These are phyloP conservation scores for Diabrotica virgifera DNA, from an alignment of 1,140 invertebrate genomes.

Conservation along the genomic window DNA sequence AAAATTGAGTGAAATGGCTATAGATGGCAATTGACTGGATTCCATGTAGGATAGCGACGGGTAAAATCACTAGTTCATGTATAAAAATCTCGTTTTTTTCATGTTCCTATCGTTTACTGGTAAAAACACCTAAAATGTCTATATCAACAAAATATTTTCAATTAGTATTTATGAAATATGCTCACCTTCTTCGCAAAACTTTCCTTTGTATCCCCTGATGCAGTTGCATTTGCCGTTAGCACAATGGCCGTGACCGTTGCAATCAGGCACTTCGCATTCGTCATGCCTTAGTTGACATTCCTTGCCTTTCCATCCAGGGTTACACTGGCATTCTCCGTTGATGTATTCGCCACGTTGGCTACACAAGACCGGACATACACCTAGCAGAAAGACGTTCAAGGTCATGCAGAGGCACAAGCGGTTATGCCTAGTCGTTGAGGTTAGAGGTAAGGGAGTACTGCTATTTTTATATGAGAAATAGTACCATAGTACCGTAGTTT, in stretches of 20 bases:
- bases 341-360: constrained; percentile 94
- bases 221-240: constrained; percentile 93
- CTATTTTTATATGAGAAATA: no score
- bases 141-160: no score
- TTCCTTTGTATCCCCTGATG: constrained; percentile 88
- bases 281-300: constrained; percentile 91
- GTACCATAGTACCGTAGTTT: no score
- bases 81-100: no score
- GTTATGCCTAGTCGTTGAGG: background rate
- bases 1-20: no score
- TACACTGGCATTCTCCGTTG: constrained; percentile 94
- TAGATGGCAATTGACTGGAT: no score
- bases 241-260: constrained; percentile 92
- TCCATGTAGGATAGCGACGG: no score
- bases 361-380: constrained; percentile 93
- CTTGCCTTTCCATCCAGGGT: constrained; percentile 95
- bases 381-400: constrained; percentile 51
- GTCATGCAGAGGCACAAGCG: constrained; percentile 31
- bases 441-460: no score
- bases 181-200: constrained; percentile 82
- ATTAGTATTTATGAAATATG: background rate
- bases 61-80: no score
- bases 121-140: no score
- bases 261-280: constrained; percentile 91
- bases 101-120: no score